phyloP scores from a whole-genome alignment of 2,797 vertebrate species.

The Rhinophrynus dorsalis region DNA sequence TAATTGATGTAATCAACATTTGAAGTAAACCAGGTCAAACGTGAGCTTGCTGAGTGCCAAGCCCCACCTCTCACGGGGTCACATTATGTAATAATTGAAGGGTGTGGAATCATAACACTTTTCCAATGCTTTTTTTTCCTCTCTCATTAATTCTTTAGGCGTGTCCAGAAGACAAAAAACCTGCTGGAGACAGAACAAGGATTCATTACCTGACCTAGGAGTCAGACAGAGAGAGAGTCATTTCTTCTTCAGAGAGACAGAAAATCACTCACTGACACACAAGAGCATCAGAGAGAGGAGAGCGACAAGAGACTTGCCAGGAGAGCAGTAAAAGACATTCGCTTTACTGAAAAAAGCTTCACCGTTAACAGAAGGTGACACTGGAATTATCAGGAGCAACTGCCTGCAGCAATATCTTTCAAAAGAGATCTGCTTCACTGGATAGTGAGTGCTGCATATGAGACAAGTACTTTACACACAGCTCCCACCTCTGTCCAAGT shows the following conservation, averaged over 20 bases:
- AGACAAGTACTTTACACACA: not conserved
- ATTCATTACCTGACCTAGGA: constrained; percentile 15
- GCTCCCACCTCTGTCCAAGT: not conserved
- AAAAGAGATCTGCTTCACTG: not conserved
- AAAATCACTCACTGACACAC: too few species aligned
- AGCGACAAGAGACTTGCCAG: too few species aligned
- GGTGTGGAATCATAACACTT: constrained; percentile 19
- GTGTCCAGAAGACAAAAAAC: constrained; percentile 31
- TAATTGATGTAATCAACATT: constrained; percentile 13
- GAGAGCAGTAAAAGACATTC: too few species aligned
- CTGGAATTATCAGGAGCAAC: too few species aligned
- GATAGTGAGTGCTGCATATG: not conserved
- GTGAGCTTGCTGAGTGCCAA: constrained; percentile 23
- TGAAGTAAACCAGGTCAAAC: constrained; percentile 43
- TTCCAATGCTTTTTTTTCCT: constrained; percentile 22
- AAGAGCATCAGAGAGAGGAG: too few species aligned
- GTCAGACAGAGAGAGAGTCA: not conserved
- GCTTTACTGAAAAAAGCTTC: too few species aligned
- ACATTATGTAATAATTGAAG: constrained; percentile 32
- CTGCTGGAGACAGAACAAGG: not conserved
- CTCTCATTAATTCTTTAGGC: constrained; percentile 29
- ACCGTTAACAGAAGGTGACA: too few species aligned
- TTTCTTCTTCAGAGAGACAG: not conserved
- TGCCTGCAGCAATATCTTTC: not conserved
- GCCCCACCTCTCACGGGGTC: not conserved